Percentiles rank a stretch among this genome's conserved stretches.
Evolutionary conservation across 2,888 invertebrate genomes (phyloP).

Genomic region (Apocheima hispidaria): DNA sequence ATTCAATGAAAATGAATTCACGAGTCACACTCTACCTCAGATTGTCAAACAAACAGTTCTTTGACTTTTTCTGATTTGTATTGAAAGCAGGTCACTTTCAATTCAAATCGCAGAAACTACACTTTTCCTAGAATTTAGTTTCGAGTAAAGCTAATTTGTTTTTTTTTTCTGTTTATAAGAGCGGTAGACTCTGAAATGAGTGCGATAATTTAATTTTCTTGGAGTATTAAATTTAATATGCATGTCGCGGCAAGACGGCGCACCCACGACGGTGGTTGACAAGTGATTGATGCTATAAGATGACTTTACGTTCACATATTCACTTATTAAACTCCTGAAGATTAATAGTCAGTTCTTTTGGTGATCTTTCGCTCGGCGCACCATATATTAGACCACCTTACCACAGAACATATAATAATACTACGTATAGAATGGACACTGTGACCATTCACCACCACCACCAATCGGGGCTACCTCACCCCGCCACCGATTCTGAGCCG

Average conservation of each 20-base stretch:
- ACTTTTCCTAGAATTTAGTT: conserved; percentile 7
- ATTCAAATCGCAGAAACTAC: background rate
- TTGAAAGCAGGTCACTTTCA: too few relatives aligned
- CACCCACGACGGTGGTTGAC: conserved; percentile 30
- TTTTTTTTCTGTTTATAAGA: conserved; percentile 7
- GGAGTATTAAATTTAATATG: conserved; percentile 34
- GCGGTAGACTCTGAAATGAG: conserved; percentile 46
- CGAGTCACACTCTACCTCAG: background rate
- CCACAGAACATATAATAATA: background rate
- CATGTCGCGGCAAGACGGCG: conserved; percentile 30
- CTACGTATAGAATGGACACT: background rate
- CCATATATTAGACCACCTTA: background rate
- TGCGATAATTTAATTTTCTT: conserved; percentile 55
- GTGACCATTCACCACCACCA: background rate
- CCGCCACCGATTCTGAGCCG: too few relatives aligned
- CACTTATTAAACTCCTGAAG: conserved; percentile 43
- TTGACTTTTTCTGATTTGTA: background rate
- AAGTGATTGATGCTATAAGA: conserved; percentile 56
- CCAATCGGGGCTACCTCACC: too few relatives aligned
- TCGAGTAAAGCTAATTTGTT: background rate
- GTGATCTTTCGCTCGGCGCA: conserved; percentile 1
- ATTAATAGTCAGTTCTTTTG: conserved; percentile 11
- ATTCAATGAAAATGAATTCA: too few relatives aligned
- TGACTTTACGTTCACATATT: conserved; percentile 54
- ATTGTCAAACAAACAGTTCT: background rate